These are phyloP conservation scores for Xenentodon cancila DNA, from an alignment of 2,797 vertebrate genomes.

Conservation along the genomic window DNA sequence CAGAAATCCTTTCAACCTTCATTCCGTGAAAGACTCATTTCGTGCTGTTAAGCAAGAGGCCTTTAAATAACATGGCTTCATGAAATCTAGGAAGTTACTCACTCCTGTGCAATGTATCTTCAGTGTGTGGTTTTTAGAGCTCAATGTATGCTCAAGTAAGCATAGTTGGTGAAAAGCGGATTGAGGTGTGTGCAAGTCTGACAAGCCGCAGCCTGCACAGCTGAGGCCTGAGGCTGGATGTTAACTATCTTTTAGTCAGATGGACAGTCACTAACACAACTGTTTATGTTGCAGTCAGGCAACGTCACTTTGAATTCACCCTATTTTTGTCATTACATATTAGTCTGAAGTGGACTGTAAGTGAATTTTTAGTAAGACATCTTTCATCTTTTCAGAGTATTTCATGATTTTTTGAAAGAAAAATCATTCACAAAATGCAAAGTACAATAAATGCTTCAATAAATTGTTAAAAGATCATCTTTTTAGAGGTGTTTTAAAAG, in stretches of 20 bases:
- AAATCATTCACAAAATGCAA: no score
- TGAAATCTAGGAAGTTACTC: conserved; percentile 22
- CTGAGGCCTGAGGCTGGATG: conserved; percentile 23
- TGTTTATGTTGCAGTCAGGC: no score
- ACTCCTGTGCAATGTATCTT: conserved; percentile 24
- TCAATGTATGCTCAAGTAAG: neutral
- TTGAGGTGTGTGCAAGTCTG: conserved; percentile 15
- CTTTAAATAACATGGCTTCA: neutral
- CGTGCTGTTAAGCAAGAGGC: neutral
- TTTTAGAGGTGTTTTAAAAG: no score
- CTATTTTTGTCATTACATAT: no score
- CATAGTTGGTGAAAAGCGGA: neutral
- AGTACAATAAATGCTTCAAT: no score
- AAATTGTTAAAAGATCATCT: no score
- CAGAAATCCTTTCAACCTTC: neutral
- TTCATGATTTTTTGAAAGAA: no score
- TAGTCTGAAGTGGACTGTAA: no score
- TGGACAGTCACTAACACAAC: neutral
- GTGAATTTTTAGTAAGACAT: no score
- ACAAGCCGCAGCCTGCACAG: conserved; percentile 53
- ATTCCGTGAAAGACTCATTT: neutral
- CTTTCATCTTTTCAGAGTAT: no score
- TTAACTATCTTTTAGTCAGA: neutral
- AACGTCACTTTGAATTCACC: no score
- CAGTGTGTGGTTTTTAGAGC: neutral